Evolutionary conservation across 92 coral and sea anemone species (phyloP).

Genomic region (Actinostola sp.): DNA sequence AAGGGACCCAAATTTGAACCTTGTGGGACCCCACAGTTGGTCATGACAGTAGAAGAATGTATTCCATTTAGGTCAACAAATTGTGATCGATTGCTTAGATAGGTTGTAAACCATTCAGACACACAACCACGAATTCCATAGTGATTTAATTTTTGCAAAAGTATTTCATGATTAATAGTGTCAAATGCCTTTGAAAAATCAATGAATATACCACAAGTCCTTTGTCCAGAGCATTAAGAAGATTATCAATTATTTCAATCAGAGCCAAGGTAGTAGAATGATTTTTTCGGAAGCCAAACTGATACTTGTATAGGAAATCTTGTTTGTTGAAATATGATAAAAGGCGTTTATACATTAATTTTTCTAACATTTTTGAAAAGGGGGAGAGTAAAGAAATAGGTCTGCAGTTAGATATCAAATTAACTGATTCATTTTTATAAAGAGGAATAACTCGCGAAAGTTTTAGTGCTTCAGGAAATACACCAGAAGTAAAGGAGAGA

Average conservation of each 20-base stretch:
- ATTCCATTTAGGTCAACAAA: conserved; percentile 26
- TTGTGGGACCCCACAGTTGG: conserved; percentile 47
- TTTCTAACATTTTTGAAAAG: not conserved
- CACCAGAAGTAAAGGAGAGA: conserved; percentile 1
- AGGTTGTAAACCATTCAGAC: conserved; percentile 24
- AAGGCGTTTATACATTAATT: not conserved
- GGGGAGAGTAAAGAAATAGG: conserved; percentile 22
- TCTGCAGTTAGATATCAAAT: conserved; percentile 3
- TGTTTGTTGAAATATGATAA: not conserved
- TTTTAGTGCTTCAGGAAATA: conserved; percentile 11
- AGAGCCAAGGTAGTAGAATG: conserved; percentile 49
- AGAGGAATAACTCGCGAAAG: not conserved
- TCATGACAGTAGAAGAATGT: conserved; percentile 1
- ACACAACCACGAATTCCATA: conserved; percentile 35
- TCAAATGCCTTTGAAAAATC: conserved; percentile 46
- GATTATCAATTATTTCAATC: conserved; percentile 49
- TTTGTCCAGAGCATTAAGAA: conserved; percentile 58
- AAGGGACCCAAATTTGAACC: conserved; percentile 50
- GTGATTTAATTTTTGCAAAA: conserved; percentile 35
- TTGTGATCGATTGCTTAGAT: conserved; percentile 31
- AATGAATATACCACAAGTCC: conserved; percentile 58
- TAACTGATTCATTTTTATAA: conserved; percentile 3
- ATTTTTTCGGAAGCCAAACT: conserved; percentile 25
- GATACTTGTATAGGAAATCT: not conserved
- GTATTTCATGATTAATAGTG: conserved; percentile 33